These are phyloP conservation scores for Ciona savignyi DNA, from an alignment of 23 tunicate species.

Conservation along the genomic window DNA sequence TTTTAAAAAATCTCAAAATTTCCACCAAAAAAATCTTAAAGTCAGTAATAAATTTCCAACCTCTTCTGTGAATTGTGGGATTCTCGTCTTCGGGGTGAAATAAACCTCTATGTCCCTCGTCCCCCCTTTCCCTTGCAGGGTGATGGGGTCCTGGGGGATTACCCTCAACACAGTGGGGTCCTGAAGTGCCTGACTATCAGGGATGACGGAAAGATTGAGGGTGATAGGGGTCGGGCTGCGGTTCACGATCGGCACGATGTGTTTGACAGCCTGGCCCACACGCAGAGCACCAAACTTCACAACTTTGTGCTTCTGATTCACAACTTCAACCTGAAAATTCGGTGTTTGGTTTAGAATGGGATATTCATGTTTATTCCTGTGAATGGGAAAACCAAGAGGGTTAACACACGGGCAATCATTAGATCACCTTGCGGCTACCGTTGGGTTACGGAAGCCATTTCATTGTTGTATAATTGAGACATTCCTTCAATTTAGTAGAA, in stretches of 20 bases:
- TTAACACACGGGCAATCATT: too few relatives aligned
- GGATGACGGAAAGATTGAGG: slow-evolving; percentile 59
- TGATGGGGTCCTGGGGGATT: slow-evolving; percentile 58
- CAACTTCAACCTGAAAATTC: slow-evolving; percentile 75
- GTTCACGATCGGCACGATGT: slow-evolving; percentile 83
- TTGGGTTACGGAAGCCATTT: too few relatives aligned
- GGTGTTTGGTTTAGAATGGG: too few relatives aligned
- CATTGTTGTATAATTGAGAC: too few relatives aligned
- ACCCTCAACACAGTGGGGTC: slow-evolving; percentile 49
- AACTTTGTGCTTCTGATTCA: slow-evolving; percentile 57
- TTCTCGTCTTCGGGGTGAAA: slow-evolving; percentile 78
- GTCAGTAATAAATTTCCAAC: too few relatives aligned
- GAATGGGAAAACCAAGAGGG: too few relatives aligned
- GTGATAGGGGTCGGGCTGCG: slow-evolving; percentile 64
- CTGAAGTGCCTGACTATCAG: slow-evolving; percentile 59
- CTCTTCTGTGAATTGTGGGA: slow-evolving; percentile 81
- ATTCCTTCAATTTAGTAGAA: too few relatives aligned
- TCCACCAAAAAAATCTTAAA: too few relatives aligned
- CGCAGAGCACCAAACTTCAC: slow-evolving; percentile 79
- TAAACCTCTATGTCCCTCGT: slow-evolving; percentile 51
- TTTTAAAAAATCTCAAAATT: not conserved
- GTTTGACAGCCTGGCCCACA: slow-evolving; percentile 71
- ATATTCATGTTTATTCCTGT: too few relatives aligned
- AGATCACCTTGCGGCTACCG: too few relatives aligned
- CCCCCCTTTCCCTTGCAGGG: slow-evolving; percentile 54